Base-by-base conservation (phyloP, 2,888 invertebrate genomes). In the Poecilus cupreus region DNA sequence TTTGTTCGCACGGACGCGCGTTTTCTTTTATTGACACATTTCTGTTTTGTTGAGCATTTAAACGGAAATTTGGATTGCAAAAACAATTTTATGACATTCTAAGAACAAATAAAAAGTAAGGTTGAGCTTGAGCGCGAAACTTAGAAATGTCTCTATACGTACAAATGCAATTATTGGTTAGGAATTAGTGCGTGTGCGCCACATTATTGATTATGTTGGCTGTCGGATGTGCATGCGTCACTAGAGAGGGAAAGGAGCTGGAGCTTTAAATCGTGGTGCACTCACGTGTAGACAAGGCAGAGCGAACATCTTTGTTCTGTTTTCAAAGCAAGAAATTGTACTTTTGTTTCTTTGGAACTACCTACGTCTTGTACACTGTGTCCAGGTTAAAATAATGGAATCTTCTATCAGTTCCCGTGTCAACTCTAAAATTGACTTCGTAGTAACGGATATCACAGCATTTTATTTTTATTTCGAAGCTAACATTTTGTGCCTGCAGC, bases 161-260 rank as follows among this genome's bases (percentile, higher is more conserved):
- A 26, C 22, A 26, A 60, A 26, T 60, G 60, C 60, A 60, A 60
- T 60, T 11, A 60, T 60, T 60, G 60, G 60, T 60, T 26, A 60
- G 60, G 26, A 60, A 60, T 60, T 60, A 60, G 60, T 60, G 60
- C 60, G 60, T 32, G 60, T 60, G 60, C 60, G 60, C 60, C 60
- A 60, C 26, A 60, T 26, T 60, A 60, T 60, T 60, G 60, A 60
- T 60, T 60, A 60, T 8, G 60, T 24, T 18, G 22, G 26, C 11
- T 13, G 60, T 60, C 54, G 60, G 60, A 60, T 60, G 60, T 60
- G 60, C 60, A 60, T 60, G 60, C 60, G 60, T 60, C 60, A 60
- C 24, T 60, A 32, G 60, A 60, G 60, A n/a, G 60, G 60, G 26
- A 60, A 60, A 60, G 60, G 24, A 60, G n/a, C 26, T 60, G 13